Evolutionary conservation across 2,888 invertebrate genomes (phyloP).

Genomic region (Ophion obscuratus): DNA sequence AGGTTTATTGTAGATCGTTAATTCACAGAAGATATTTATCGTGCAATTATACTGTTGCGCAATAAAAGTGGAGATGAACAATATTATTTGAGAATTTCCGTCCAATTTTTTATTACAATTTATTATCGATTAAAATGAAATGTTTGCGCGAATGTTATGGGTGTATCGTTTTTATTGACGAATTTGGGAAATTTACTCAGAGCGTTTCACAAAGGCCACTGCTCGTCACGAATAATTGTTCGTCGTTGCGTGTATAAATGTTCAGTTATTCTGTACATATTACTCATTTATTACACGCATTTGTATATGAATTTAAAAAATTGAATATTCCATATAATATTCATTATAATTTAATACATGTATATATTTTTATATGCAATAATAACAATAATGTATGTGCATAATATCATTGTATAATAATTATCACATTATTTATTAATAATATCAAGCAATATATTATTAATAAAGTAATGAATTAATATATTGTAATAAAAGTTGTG

Average conservation of each 20-base stretch:
- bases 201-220: not conserved
- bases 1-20: not conserved
- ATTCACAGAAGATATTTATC: not conserved
- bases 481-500: too few relatives aligned
- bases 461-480: too few relatives aligned
- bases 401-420: too few relatives aligned
- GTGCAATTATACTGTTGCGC: not conserved
- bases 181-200: not conserved
- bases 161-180: not conserved
- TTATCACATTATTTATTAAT: too few relatives aligned
- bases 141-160: not conserved
- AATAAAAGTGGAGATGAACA: not conserved
- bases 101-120: not conserved
- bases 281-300: not conserved
- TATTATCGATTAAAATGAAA: not conserved
- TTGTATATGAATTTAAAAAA: not conserved
- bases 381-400: not conserved
- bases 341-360: not conserved
- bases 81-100: not conserved
- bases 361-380: slow-evolving; percentile 5
- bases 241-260: slow-evolving; percentile 22
- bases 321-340: not conserved
- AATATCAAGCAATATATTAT: too few relatives aligned
- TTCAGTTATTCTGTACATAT: slow-evolving; percentile 43
- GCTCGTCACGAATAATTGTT: slow-evolving; percentile 20